Base-by-base conservation (phyloP, 2,797 vertebrate genomes). In the Arremon brunneinucha region DNA sequence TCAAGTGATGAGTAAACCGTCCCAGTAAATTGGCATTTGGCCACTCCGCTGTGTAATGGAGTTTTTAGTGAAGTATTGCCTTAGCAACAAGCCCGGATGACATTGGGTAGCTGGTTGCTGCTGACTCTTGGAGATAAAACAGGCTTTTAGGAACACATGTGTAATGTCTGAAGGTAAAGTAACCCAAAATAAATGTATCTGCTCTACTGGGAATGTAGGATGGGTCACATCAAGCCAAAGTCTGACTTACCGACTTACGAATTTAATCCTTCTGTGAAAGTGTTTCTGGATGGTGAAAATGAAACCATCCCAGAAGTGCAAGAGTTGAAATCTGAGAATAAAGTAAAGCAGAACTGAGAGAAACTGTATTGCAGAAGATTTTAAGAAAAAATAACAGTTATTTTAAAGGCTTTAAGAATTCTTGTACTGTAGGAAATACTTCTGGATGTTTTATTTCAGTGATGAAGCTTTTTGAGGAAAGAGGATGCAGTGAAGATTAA, bases 81-180 rank as follows among this genome's bases (percentile, higher is more conserved):
- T 12, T 89, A 83, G 94, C 95, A 95, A 97, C 97, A 93, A 91
- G 84, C 96, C 79, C 95, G 77, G 59, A 94, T 93, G 94, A 93
- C 75, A 72, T 53, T 87, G 89, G 80, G 70, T 95, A 86, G 79
- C 87, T 94, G 82, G 35, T 96, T 96, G 93, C 91, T 95, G 92
- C 90, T 96, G 96, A 80, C 80, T 96, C 10, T 64, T 96, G 67
- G 95, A 97, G 93, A 87, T 96, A 93, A 97, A 96, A 85, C 95
- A 93, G 97, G 87, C 93, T 80, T 96, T 85, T 87, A 96, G 78
- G 87, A 96, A 74, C 63, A 77, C 43, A 17, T 94, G 91, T 94
- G 90, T 95, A 93, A 96, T 93, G 86, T 96, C 94, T 96, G 90
- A 96, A 96, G 90, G 84, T 94, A 93, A 90, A 95, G 77, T 91